Evolutionary conservation across 2,113 vertebrate species (phyloP), one percentile per base, ranked within the genome.

Genomic region (Pitta sordida): DNA sequence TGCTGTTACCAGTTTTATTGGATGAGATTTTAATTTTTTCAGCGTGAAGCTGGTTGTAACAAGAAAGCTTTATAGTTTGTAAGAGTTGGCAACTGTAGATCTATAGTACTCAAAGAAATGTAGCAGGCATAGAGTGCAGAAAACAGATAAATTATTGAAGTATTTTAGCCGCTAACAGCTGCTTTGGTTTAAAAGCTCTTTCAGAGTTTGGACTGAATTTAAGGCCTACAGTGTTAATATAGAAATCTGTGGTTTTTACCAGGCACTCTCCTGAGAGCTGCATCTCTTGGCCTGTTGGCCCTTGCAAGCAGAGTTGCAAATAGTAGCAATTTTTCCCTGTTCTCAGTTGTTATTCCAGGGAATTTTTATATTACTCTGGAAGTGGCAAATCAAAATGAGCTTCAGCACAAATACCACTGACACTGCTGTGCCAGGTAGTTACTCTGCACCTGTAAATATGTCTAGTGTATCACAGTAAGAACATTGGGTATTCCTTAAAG

Each of bases 11-110:
- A 52, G 60, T 71, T 94, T 87, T 73, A 58, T 80, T 86, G 70
- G 29, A 62, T 80, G 51, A 77, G 34, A 90, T 74, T 91, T 82
- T 85, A 85, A 90, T 90, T 88, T 91, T 88, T 93, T 58, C 18
- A 7, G 53, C 79, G 83, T 74, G 85, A 76, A 77, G 59, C 63
- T 85, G n/a, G 14, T n/a, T 71, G 20, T 83, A 80, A 59, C 32
- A 80, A 53, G 74, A 48, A 52, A 19, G 14, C 36, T 84, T 92
- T 84, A 21, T 75, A 30, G 13, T 84, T 91, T 26, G 7, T 52
- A 68, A 13, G n/a, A 60, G 29, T 34, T 91, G 62, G 41, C 37
- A 79, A 34, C 43, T 43, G 32, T 90, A 64, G 46, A 29, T 73
- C 19, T 4, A 8, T 67, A 19, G 7, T 20, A 32, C 77, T 53